A percentile compares a stretch with the other conserved stretches of the same genome.
Conservation (phyloP, 2,888 invertebrate species). For the Gasteruption jaculator region DNA sequence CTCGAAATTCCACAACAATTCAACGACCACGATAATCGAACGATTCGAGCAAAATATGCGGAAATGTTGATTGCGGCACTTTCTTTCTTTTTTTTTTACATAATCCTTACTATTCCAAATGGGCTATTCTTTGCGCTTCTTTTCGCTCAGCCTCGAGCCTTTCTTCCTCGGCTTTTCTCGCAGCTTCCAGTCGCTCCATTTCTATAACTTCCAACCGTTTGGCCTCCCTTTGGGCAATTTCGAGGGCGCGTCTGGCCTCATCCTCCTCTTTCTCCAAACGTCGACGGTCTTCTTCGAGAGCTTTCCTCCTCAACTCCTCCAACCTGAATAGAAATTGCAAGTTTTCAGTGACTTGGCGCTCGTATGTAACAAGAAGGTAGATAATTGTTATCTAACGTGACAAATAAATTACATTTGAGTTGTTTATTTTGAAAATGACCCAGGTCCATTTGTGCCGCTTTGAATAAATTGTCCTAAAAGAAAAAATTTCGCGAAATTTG, state of each 20-base stretch:
- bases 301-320: conserved; percentile 40
- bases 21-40: no score
- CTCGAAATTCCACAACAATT: no score
- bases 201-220: conserved; percentile 54
- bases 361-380: no score
- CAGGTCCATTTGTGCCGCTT: no score
- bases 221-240: conserved; percentile 42
- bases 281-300: conserved; percentile 35
- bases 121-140: conserved; percentile 30
- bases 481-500: no score
- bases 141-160: conserved; percentile 35
- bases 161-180: conserved; percentile 53
- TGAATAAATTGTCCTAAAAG: no score
- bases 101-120: conserved; percentile 34
- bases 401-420: no score
- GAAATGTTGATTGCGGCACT: no score
- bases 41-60: no score
- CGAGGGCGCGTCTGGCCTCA: conserved; percentile 39
- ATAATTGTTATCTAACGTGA: no score
- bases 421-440: no score
- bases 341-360: conserved; percentile 22
- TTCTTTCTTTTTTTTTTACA: not conserved
- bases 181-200: conserved; percentile 55
- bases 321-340: conserved; percentile 29
- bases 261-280: conserved; percentile 35